Evolutionary conservation across 2,113 vertebrate species (phyloP).

Genomic region (Shinisaurus crocodilurus): DNA sequence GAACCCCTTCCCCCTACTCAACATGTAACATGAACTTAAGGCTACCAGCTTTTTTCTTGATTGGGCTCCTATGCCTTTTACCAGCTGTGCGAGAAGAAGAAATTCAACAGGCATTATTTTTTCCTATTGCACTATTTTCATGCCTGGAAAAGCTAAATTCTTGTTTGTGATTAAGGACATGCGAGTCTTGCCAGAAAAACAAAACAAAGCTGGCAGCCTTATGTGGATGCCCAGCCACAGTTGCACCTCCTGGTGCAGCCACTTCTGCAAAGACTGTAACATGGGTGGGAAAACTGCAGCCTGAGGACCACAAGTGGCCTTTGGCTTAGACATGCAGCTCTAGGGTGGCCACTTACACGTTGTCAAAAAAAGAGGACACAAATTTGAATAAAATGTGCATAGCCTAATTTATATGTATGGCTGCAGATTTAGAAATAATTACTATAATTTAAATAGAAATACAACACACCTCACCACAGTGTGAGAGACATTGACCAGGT

Average conservation of each 20-base stretch:
- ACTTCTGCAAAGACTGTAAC: not conserved
- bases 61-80: not conserved
- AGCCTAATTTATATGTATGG: too few relatives aligned
- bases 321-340: too few relatives aligned
- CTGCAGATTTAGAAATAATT: too few relatives aligned
- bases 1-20: not conserved
- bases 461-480: too few relatives aligned
- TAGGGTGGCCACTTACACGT: too few relatives aligned
- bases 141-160: not conserved
- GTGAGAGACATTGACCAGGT: too few relatives aligned
- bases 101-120: not conserved
- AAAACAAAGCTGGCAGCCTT: slow-evolving; percentile 29
- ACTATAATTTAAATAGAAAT: too few relatives aligned
- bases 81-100: not conserved
- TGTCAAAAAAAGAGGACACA: too few relatives aligned
- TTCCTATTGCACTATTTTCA: not conserved
- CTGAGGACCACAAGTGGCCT: too few relatives aligned
- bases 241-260: slow-evolving; percentile 42
- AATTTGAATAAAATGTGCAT: too few relatives aligned
- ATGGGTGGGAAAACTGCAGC: too few relatives aligned
- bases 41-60: not conserved
- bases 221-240: not conserved
- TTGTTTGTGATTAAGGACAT: not conserved
- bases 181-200: not conserved
- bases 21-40: not conserved